Evolutionary conservation across 2,888 invertebrate species (phyloP), one percentile per base, ranked within the genome.

Genomic region (Megamerina dolium): DNA sequence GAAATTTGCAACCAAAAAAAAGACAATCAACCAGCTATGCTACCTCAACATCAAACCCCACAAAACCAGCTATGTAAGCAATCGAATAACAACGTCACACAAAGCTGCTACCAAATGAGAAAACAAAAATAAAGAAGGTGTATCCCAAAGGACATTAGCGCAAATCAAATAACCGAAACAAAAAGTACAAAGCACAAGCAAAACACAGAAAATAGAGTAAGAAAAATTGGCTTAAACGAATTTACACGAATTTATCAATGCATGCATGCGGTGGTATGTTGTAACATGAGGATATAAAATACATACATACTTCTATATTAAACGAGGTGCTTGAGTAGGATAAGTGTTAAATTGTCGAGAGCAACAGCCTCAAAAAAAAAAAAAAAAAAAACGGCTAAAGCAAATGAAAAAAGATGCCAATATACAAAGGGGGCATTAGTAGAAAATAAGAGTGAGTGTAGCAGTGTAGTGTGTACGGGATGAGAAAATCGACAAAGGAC

Each of bases 181-280:
- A 45, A 30, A 41, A 31, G 21, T 13, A 19, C 17, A 9, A 17
- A 23, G 19, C 16, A 33, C 20, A 20, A 17, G 21, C 18, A 16
- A 31, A 37, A 34, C 26, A 18, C 9, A 12, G n/a, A 35, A 43
- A 23, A 13, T 12, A 38, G 20, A 20, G 23, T 32, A 46, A 38
- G 42, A 43, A 58, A 58, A 61, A 64, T 60, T 55, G 55, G 57
- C 59, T 60, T 56, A 61, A 63, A 63, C 60, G 63, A 63, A 61
- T 61, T 61, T 63, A 63, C 56, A 61, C 58, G 59, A 61, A 61
- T 61, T 61, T 61, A 63, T 61, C 60, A 29, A 32, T 30, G 17
- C 14, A 30, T 37, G 32, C 26, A 13, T 27, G 5, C 13, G 27
- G 4, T 4, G n/a, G 32, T 32, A 16, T 32, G 32, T 9, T 10